A percentile compares a stretch with the other conserved stretches of the same genome.
phyloP scores from a whole-genome alignment of 1,140 invertebrate species.

The Polypedilum pembai region DNA sequence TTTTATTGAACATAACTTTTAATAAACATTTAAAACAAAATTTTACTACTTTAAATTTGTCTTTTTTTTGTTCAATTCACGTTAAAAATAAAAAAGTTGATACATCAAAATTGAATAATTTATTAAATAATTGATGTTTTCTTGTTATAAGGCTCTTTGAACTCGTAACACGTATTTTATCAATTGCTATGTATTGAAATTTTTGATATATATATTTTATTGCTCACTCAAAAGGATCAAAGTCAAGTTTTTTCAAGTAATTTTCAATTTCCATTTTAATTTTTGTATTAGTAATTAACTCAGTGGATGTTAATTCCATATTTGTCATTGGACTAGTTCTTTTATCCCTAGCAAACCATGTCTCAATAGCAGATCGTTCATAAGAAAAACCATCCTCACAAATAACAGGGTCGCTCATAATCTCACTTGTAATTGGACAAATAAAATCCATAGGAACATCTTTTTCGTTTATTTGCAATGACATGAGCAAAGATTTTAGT shows the following conservation, averaged over 20 bases:
- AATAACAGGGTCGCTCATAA: conserved; percentile 70
- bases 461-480: conserved; percentile 33
- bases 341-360: conserved; percentile 65
- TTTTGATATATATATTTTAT: not conserved
- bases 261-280: conserved; percentile 34
- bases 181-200: too few relatives aligned
- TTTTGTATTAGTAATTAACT: conserved; percentile 51
- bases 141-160: too few relatives aligned
- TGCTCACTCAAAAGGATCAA: conserved; percentile 30
- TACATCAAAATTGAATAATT: too few relatives aligned
- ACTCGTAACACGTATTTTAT: too few relatives aligned
- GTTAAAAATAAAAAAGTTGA: too few relatives aligned
- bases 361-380: conserved; percentile 62
- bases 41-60: too few relatives aligned
- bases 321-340: conserved; percentile 66
- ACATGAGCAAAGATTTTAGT: conserved; percentile 23
- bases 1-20: too few relatives aligned
- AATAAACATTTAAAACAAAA: too few relatives aligned
- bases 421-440: conserved; percentile 75
- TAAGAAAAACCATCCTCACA: conserved; percentile 72
- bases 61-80: too few relatives aligned
- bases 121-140: too few relatives aligned
- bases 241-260: conserved; percentile 30
- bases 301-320: conserved; percentile 49
- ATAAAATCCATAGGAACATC: conserved; percentile 58